Percentiles rank a stretch among this genome's conserved stretches.
Evolutionary conservation across 2,888 invertebrate genomes (phyloP).

Genomic region (Acanthopleura granulata): DNA sequence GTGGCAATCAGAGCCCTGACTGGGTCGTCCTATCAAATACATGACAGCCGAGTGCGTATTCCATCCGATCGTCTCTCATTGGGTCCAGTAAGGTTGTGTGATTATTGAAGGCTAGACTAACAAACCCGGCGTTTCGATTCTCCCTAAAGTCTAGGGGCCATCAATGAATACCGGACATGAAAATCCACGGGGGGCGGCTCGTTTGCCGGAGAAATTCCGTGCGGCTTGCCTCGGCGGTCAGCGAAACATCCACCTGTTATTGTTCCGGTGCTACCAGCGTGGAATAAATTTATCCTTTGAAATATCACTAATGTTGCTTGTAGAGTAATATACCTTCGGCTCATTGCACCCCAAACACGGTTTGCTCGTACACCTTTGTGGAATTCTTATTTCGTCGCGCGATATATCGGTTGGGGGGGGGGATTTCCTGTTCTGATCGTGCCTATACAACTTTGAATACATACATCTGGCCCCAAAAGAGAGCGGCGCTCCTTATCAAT

Average conservation of each 20-base stretch:
- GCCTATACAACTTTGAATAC: constrained; percentile 7
- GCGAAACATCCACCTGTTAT: neutral
- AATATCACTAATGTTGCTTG: constrained; percentile 11
- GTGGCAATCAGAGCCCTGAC: neutral
- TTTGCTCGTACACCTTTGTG: too few species aligned
- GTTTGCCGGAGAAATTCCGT: neutral
- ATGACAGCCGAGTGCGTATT: neutral
- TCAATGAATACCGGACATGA: neutral
- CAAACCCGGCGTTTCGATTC: neutral
- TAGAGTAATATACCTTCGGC: too few species aligned
- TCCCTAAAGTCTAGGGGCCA: neutral
- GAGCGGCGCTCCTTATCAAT: neutral
- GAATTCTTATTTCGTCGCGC: too few species aligned
- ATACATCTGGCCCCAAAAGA: constrained; percentile 11
- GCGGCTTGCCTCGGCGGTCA: neutral
- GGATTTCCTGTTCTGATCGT: neutral
- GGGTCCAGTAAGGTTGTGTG: neutral
- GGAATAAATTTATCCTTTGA: constrained; percentile 15
- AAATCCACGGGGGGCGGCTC: neutral
- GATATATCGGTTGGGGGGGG: neutral
- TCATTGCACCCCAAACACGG: too few species aligned
- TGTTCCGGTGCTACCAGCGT: neutral
- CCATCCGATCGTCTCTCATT: neutral
- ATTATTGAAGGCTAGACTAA: constrained; percentile 1
- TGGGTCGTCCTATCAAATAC: neutral